Base-by-base conservation (phyloP, 2,113 vertebrate species). In the Cynocephalus volans region DNA sequence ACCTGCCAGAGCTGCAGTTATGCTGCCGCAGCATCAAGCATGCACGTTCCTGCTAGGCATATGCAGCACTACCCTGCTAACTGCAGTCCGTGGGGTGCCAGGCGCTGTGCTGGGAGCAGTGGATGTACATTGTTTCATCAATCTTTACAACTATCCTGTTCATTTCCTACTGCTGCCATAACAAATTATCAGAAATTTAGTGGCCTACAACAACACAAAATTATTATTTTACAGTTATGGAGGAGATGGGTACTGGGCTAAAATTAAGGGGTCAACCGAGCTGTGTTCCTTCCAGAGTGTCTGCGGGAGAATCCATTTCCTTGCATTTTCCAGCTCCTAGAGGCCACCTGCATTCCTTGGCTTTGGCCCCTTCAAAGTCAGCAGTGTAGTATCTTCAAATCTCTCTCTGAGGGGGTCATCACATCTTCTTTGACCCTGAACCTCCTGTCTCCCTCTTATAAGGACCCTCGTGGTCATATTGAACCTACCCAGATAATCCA, bases 101-200 rank as follows among this genome's bases (percentile, higher is more conserved):
- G 65, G 56, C 6, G 2, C 36, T 10, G 23, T 33, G 70, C 75
- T 26, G 13, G 64, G 58, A 45, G 48, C 64, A 0, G 1, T 10
- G 6, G 1, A 1, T 1, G 6, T 3, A 5, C 13, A 2, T 14
- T 5, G 48, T 36, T 69, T 77, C 31, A n/a, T 13, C 8, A 14
- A 28, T 58, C 41, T 81, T 28, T 45, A 52, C 41, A 23, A 12
- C 13, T 1, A 0, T 17, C 41, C 52, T 1, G 6, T 45, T 41
- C 26, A 5, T 21, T 45, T 81, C 45, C 60, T 9, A 4, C 8
- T 15, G 21, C n/a, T 69, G n/a, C 77, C 31, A 1, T 36, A 11
- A 65, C 64, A 14, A 21, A 18, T 70, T 1, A 28, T 81, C 72
- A 54, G 41, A 8, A 2, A 58, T 8, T 7, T 2, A 36, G 65